Evolutionary conservation across 2,888 invertebrate species (phyloP), one percentile per base, ranked within the genome.

Genomic region (Drosophila lutescens): DNA sequence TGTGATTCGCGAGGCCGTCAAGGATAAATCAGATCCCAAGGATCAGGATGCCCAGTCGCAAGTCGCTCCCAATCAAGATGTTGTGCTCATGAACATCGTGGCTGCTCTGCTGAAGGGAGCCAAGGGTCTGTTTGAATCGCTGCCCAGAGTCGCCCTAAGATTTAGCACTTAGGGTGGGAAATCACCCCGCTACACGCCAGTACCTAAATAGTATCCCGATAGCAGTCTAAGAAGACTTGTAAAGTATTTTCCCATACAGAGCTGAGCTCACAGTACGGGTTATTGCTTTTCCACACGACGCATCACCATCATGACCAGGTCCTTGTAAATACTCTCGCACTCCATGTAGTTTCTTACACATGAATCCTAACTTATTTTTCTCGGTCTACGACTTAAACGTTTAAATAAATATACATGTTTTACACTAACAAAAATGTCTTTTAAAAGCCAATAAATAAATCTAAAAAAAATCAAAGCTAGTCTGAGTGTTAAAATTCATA

Each of bases 1-100:
- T 61, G 89, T 92, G 0, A 92, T 92, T 13, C 87, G 86, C 13
- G 90, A 91, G 46, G 90, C 91, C 1, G 55, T 91, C 2, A 76
- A 86, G 23, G 50, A 67, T 26, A 54, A 30, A 36, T 60, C 51
- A 7, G 30, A 65, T 2, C 74, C 89, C 1, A 67, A 30, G 10
- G 74, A 83, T 3, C 54, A 62, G 13, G 80, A 88, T 8, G 73
- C 74, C 2, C 70, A 65, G 6, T 15, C 58, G 0, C 70, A 65
- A 5, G n/a, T 50, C 0, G 43, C 40, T 43, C 32, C 74, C 0
- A 50, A 53, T 7, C 41, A 44, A 8, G 80, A 86, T 10, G 20
- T 73, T 0, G 13, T 72, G 0, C 26, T 69, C 0, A 17, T 70
- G 15, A 74, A 72, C n/a, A 71, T 85, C 15, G 46, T 78, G n/a